Percentiles rank a stretch among this genome's conserved stretches.
These are phyloP conservation scores for Propithecus deckenii DNA, from an alignment of 2,797 vertebrate genomes.

Conservation along the genomic window DNA sequence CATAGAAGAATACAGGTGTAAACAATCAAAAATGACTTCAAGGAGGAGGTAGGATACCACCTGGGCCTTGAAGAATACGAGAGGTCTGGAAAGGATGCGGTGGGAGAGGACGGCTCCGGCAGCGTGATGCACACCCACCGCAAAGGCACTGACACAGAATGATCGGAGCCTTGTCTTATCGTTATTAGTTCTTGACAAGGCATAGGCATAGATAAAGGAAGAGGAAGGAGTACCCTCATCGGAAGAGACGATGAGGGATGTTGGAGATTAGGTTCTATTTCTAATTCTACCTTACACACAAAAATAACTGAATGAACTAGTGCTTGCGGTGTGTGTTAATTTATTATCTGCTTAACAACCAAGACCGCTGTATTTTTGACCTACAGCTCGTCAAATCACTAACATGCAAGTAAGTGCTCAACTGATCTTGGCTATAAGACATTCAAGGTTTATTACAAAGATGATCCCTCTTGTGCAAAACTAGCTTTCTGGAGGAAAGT, in stretches of 20 bases:
- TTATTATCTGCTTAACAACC: constrained; percentile 7
- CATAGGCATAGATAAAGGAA: background rate
- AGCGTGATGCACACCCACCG: background rate
- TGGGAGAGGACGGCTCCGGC: rapidly evolving
- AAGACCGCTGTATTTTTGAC: background rate
- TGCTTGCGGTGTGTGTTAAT: background rate
- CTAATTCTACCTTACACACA: background rate
- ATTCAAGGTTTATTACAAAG: background rate
- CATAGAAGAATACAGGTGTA: background rate
- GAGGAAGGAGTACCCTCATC: background rate
- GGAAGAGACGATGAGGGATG: background rate
- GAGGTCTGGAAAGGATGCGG: background rate
- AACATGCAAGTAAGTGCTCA: background rate
- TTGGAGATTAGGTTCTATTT: background rate
- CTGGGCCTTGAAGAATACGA: background rate
- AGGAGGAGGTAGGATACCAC: background rate
- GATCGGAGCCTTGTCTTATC: background rate
- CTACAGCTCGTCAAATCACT: background rate
- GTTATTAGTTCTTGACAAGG: background rate
- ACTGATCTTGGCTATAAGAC: background rate
- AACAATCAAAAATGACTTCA: background rate
- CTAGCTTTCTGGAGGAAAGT: background rate
- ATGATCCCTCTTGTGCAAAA: background rate
- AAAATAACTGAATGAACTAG: constrained; percentile 26
- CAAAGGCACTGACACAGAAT: background rate